Percentiles rank a stretch among this genome's conserved stretches.
phyloP scores from a whole-genome alignment of 2,888 invertebrate species.

The Tetrapedia diversipes region DNA sequence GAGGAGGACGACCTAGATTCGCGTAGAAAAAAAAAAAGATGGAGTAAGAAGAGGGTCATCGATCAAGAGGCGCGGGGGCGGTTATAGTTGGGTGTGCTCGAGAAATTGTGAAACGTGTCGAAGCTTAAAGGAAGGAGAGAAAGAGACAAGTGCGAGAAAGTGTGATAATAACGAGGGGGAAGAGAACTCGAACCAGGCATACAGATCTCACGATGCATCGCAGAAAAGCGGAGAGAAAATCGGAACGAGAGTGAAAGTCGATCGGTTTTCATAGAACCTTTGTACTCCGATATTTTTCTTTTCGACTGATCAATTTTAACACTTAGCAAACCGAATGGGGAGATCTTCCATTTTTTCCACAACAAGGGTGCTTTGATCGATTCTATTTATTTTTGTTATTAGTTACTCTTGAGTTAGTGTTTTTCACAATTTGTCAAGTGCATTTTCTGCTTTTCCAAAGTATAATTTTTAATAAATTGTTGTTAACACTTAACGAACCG shows the following conservation, averaged over 20 bases:
- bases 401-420: too few species aligned
- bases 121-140: conserved; percentile 30
- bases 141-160: conserved; percentile 39
- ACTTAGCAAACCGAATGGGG: too few species aligned
- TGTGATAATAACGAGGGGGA: conserved; percentile 35
- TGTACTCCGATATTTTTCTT: conserved; percentile 16
- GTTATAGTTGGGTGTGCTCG: conserved; percentile 42
- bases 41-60: conserved; percentile 22
- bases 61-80: conserved; percentile 40
- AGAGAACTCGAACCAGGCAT: conserved; percentile 40
- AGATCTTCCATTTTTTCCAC: not conserved
- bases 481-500: too few species aligned
- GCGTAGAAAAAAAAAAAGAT: conserved; percentile 13
- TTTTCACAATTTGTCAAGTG: too few species aligned
- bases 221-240: conserved; percentile 49
- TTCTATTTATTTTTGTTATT: too few species aligned
- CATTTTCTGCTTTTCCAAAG: too few species aligned
- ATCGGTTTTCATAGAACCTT: not conserved
- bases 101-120: conserved; percentile 54
- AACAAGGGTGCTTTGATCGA: too few species aligned
- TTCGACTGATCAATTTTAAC: too few species aligned
- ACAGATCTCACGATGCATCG: conserved; percentile 50
- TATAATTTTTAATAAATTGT: too few species aligned
- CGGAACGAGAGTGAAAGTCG: not conserved
- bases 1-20: conserved; percentile 40